phyloP scores from a whole-genome alignment of 2,113 vertebrate species.

The Oryzias melastigma region DNA sequence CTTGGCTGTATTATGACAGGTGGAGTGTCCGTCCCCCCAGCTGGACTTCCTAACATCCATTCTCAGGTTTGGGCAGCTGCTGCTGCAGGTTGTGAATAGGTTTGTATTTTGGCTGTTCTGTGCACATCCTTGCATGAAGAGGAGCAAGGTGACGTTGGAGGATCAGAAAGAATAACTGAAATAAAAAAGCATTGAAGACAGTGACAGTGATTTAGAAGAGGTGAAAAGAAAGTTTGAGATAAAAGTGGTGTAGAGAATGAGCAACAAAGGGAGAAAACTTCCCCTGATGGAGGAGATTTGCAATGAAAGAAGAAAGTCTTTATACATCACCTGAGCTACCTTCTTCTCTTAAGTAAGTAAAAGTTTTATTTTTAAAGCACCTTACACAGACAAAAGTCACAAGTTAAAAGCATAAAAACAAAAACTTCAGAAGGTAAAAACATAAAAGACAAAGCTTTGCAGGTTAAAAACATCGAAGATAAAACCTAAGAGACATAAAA shows the following conservation, averaged over 20 bases:
- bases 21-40: slow-evolving; percentile 67
- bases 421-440: no score
- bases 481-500: no score
- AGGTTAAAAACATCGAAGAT: no score
- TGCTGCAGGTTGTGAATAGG: slow-evolving; percentile 13
- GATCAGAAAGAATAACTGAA: neutral
- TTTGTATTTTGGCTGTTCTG: neutral
- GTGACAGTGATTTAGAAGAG: no score
- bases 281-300: slow-evolving; percentile 30
- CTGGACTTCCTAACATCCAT: slow-evolving; percentile 40
- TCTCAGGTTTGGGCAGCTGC: slow-evolving; percentile 39
- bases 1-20: slow-evolving; percentile 79
- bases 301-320: slow-evolving; percentile 59
- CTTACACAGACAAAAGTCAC: no score
- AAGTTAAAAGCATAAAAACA: no score
- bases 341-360: slow-evolving; percentile 14
- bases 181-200: neutral
- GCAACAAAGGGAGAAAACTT: slow-evolving; percentile 33
- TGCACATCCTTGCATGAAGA: no score
- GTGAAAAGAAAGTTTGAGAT: neutral
- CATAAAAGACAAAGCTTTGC: no score
- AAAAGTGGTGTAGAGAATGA: slow-evolving; percentile 13
- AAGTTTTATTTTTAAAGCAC: no score
- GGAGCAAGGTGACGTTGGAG: no score
- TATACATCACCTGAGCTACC: slow-evolving; percentile 46